These are phyloP conservation scores for Drosophila burlai DNA, from an alignment of 1,140 invertebrate species.

Conservation along the genomic window DNA sequence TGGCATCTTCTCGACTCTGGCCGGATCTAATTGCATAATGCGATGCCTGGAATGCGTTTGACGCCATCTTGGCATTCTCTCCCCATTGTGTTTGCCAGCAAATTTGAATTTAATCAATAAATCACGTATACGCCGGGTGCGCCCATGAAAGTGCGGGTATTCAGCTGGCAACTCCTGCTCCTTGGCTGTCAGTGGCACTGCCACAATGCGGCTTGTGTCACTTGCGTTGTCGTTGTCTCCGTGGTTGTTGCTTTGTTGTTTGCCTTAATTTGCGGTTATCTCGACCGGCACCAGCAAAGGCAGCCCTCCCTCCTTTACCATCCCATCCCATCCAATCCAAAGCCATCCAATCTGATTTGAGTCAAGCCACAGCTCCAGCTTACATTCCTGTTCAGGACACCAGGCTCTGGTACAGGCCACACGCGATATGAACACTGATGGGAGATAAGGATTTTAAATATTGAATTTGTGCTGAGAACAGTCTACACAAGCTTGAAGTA, in stretches of 20 bases:
- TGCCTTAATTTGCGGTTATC: constrained; percentile 75
- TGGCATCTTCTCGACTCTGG: constrained; percentile 3
- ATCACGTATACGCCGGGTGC: constrained; percentile 67
- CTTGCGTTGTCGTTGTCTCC: constrained; percentile 14
- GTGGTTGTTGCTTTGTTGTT: constrained; percentile 56
- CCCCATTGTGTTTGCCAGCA: constrained; percentile 42
- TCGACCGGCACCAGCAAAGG: constrained; percentile 25
- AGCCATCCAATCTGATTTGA: constrained; percentile 45
- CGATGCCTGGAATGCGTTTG: constrained; percentile 39
- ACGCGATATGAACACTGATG: constrained; percentile 7
- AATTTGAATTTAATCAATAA: constrained; percentile 77
- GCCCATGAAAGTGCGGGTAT: constrained; percentile 17
- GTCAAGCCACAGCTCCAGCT: constrained; percentile 27
- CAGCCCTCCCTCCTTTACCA: neutral
- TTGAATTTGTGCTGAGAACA: neutral
- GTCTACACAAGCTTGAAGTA: neutral
- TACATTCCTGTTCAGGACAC: constrained; percentile 8
- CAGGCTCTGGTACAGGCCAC: constrained; percentile 1
- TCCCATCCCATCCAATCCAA: constrained; percentile 21
- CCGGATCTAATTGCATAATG: constrained; percentile 60
- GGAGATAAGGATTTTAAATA: constrained; percentile 2
- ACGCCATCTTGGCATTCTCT: constrained; percentile 26
- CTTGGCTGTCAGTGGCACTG: constrained; percentile 24
- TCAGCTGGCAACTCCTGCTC: neutral
- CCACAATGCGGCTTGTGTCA: constrained; percentile 34